Percentiles rank a stretch among this genome's conserved stretches.
These are phyloP conservation scores for Momotus momota DNA, from an alignment of 2,797 vertebrate genomes.

Conservation along the genomic window DNA sequence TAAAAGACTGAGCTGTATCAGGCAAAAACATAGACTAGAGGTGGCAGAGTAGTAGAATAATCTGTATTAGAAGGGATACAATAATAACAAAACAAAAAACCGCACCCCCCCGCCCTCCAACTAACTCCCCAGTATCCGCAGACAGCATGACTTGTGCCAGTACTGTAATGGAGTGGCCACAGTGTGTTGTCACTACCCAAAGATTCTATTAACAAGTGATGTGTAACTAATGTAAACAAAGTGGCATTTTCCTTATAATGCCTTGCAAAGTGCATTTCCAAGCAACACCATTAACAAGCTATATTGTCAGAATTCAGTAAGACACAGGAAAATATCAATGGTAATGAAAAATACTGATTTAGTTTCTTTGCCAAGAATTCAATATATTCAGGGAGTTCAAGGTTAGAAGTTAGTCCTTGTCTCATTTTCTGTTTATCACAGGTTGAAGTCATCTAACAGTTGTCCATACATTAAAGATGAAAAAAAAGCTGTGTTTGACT, in stretches of 20 bases:
- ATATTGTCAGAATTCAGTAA: background rate
- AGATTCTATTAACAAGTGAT: background rate
- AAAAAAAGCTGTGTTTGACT: background rate
- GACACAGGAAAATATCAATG: background rate
- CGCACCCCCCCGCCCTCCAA: rapidly evolving
- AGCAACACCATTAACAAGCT: background rate
- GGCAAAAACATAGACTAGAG: background rate
- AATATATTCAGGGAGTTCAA: background rate
- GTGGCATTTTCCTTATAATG: background rate
- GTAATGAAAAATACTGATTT: background rate
- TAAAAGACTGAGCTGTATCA: background rate
- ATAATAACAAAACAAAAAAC: background rate
- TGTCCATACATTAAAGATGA: background rate
- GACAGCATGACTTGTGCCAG: background rate
- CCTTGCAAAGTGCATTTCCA: background rate
- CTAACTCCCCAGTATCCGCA: background rate
- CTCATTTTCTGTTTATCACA: background rate
- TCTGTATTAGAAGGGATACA: background rate
- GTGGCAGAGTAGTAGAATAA: background rate
- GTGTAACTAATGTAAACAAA: background rate
- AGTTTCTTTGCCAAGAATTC: background rate
- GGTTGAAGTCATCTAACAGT: background rate
- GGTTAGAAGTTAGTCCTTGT: background rate
- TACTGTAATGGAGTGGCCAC: background rate
- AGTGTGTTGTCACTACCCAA: background rate